phyloP scores from a whole-genome alignment of 2,797 vertebrate genomes.

The Channa striata region DNA sequence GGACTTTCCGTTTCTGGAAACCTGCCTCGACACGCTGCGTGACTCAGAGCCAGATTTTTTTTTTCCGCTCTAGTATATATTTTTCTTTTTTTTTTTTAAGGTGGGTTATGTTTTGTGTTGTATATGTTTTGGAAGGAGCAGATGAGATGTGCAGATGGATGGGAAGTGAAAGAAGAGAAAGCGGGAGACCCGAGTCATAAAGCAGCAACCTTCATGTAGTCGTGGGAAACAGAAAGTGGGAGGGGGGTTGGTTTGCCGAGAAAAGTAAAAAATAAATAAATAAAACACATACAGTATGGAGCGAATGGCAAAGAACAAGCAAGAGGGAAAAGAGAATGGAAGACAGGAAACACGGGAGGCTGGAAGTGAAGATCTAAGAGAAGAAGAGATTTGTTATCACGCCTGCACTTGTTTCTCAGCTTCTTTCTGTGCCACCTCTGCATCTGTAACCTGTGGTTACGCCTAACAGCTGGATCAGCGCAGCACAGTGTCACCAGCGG shows the following conservation, averaged over 20 bases:
- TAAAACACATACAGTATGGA: slow-evolving; percentile 5
- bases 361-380: neutral
- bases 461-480: too few species aligned
- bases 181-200: slow-evolving; percentile 38
- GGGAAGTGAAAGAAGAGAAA: slow-evolving; percentile 23
- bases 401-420: too few species aligned
- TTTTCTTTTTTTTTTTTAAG: slow-evolving; percentile 16
- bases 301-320: slow-evolving; percentile 10
- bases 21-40: slow-evolving; percentile 17
- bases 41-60: slow-evolving; percentile 18
- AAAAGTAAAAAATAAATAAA: slow-evolving; percentile 9
- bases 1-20: slow-evolving; percentile 55
- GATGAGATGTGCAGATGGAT: slow-evolving; percentile 41
- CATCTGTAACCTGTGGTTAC: too few species aligned
- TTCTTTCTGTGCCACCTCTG: too few species aligned
- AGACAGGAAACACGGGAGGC: neutral
- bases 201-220: slow-evolving; percentile 38
- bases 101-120: slow-evolving; percentile 16
- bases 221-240: slow-evolving; percentile 28
- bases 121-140: slow-evolving; percentile 11
- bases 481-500: too few species aligned
- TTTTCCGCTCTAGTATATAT: neutral
- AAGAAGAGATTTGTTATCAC: too few species aligned
- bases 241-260: slow-evolving; percentile 47
- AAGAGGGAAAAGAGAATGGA: neutral